phyloP scores from a whole-genome alignment of 1,140 invertebrate genomes.

The Batillaria attramentaria region DNA sequence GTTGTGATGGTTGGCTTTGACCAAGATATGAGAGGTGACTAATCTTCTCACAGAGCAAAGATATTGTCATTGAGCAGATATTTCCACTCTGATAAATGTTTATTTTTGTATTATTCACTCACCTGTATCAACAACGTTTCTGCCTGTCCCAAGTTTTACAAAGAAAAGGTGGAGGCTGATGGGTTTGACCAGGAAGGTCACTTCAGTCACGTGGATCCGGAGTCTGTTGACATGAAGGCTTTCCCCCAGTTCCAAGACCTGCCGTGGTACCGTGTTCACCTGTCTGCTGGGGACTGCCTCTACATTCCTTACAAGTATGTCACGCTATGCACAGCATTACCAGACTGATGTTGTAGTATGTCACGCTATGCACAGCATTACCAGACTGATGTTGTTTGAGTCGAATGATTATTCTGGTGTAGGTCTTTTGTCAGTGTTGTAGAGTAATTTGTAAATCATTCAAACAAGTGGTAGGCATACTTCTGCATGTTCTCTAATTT shows the following conservation, averaged over 20 bases:
- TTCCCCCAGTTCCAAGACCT: constrained; percentile 61
- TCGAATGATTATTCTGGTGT: too few species aligned
- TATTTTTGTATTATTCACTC: too few species aligned
- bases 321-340: not conserved
- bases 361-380: too few species aligned
- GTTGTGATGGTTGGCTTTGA: constrained; percentile 38
- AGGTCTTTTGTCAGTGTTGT: too few species aligned
- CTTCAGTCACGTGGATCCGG: constrained; percentile 67
- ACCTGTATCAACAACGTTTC: too few species aligned
- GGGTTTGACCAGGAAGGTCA: constrained; percentile 56
- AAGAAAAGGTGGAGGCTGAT: constrained; percentile 50
- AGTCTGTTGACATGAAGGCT: constrained; percentile 62
- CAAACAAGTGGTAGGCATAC: too few species aligned
- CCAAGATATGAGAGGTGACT: constrained; percentile 40
- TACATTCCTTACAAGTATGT: constrained; percentile 67
- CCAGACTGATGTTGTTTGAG: too few species aligned
- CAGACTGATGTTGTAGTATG: not conserved
- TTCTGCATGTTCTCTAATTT: too few species aligned
- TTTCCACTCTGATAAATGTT: too few species aligned
- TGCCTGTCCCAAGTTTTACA: constrained; percentile 49
- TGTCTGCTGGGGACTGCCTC: constrained; percentile 69
- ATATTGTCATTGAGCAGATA: not conserved
- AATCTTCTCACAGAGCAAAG: constrained; percentile 60
- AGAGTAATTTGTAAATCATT: too few species aligned
- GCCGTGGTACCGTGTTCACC: constrained; percentile 59